Evolutionary conservation across 2,888 invertebrate genomes (phyloP).

Genomic region (Drosophila dives): DNA sequence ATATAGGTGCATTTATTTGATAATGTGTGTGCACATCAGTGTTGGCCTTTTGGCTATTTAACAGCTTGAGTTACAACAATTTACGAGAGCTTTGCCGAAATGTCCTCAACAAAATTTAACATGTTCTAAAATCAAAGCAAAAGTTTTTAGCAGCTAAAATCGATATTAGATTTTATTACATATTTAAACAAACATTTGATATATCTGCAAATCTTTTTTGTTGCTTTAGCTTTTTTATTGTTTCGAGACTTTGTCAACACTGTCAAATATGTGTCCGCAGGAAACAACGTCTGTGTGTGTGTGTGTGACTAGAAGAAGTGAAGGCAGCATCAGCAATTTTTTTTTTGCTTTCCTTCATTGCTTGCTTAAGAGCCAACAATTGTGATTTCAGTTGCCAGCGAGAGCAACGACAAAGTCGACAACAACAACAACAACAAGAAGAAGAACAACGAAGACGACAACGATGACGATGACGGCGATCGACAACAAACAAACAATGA

Average conservation of each 20-base stretch:
- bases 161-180: not conserved
- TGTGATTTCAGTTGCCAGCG: slow-evolving; percentile 64
- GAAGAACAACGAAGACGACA: slow-evolving; percentile 47
- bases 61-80: not conserved
- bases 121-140: not conserved
- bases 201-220: not conserved
- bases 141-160: not conserved
- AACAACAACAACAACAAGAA: slow-evolving; percentile 19
- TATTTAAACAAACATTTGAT: not conserved
- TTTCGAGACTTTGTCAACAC: slow-evolving; percentile 2
- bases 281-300: slow-evolving; percentile 39
- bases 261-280: slow-evolving; percentile 46
- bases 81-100: not conserved
- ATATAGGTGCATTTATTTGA: slow-evolving; percentile 6
- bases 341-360: slow-evolving; percentile 16
- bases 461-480: slow-evolving; percentile 55
- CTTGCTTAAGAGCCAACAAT: slow-evolving; percentile 53
- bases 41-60: not conserved
- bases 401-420: slow-evolving; percentile 48
- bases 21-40: slow-evolving; percentile 36
- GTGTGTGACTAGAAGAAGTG: slow-evolving; percentile 65
- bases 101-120: not conserved
- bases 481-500: slow-evolving; percentile 70
- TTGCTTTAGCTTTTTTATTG: slow-evolving; percentile 3
- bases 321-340: slow-evolving; percentile 60